These are phyloP conservation scores for Papilio elwesi DNA, from an alignment of 2,888 invertebrate species.

Conservation along the genomic window DNA sequence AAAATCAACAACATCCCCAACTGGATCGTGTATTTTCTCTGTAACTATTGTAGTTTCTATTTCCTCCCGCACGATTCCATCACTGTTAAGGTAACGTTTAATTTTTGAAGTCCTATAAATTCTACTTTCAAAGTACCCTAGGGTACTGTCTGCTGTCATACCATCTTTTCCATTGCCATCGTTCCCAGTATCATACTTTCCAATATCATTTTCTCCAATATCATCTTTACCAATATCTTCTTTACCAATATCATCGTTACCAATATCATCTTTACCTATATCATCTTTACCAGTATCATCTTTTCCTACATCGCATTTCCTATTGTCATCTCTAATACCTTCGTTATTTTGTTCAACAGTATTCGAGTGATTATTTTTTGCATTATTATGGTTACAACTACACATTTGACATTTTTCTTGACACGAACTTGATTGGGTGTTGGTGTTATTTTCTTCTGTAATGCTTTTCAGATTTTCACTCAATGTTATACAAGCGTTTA, in stretches of 20 bases:
- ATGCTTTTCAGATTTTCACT: conserved; percentile 45
- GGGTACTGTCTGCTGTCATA: conserved; percentile 40
- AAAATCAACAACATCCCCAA: conserved; percentile 45
- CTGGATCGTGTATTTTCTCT: conserved; percentile 50
- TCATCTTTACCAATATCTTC: not conserved
- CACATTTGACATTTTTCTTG: not conserved
- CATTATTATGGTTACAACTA: not conserved
- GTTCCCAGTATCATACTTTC: not conserved
- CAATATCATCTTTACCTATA: not conserved
- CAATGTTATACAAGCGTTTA: conserved; percentile 47
- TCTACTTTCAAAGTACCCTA: conserved; percentile 55
- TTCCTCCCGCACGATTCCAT: conserved; percentile 57
- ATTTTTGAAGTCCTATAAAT: conserved; percentile 54
- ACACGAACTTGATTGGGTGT: conserved; percentile 12
- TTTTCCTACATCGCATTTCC: too few species aligned
- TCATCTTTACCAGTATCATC: too few species aligned
- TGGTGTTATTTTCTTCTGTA: conserved; percentile 23
- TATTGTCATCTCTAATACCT: too few species aligned
- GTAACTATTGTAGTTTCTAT: conserved; percentile 51
- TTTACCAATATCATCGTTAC: not conserved
- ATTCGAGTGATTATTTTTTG: not conserved
- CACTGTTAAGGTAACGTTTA: conserved; percentile 51
- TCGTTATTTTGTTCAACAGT: not conserved
- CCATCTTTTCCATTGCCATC: not conserved
- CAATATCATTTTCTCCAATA: not conserved